These are phyloP conservation scores for Polymixis lichenea DNA, from an alignment of 2,888 invertebrate genomes.

Conservation along the genomic window DNA sequence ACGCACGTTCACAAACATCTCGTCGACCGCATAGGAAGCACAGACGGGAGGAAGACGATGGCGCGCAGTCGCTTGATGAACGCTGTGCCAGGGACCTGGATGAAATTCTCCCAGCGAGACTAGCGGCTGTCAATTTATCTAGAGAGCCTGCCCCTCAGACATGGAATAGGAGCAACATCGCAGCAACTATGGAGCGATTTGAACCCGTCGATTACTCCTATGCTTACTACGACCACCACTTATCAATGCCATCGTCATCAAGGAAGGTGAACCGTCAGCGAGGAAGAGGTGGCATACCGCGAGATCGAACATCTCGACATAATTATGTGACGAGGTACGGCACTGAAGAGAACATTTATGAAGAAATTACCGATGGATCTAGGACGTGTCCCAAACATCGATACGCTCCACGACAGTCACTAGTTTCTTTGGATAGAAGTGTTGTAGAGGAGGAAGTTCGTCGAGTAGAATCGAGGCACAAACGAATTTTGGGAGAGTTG, in stretches of 20 bases:
- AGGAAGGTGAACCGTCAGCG: slow-evolving; percentile 86
- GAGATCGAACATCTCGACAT: slow-evolving; percentile 90
- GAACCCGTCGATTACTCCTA: slow-evolving; percentile 95
- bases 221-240: slow-evolving; percentile 95
- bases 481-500: slow-evolving; percentile 95
- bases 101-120: slow-evolving; percentile 88
- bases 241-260: slow-evolving; percentile 91
- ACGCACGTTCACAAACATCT: slow-evolving; percentile 84
- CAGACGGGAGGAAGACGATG: slow-evolving; percentile 85
- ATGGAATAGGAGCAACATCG: slow-evolving; percentile 92
- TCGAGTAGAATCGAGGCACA: slow-evolving; percentile 95
- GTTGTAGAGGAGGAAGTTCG: slow-evolving; percentile 96
- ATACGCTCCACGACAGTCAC: slow-evolving; percentile 90
- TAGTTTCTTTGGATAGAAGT: slow-evolving; percentile 93
- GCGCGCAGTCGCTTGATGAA: slow-evolving; percentile 87
- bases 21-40: slow-evolving; percentile 83
- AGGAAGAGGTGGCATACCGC: slow-evolving; percentile 84
- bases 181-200: slow-evolving; percentile 92
- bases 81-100: slow-evolving; percentile 88
- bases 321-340: slow-evolving; percentile 95
- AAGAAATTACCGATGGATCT: slow-evolving; percentile 93
- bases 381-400: slow-evolving; percentile 88
- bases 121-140: slow-evolving; percentile 87
- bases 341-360: slow-evolving; percentile 96
- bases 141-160: slow-evolving; percentile 87